Percentiles rank a stretch among this genome's conserved stretches.
phyloP scores from a whole-genome alignment of 2,888 invertebrate genomes.

The Camptogramma bilineatum region DNA sequence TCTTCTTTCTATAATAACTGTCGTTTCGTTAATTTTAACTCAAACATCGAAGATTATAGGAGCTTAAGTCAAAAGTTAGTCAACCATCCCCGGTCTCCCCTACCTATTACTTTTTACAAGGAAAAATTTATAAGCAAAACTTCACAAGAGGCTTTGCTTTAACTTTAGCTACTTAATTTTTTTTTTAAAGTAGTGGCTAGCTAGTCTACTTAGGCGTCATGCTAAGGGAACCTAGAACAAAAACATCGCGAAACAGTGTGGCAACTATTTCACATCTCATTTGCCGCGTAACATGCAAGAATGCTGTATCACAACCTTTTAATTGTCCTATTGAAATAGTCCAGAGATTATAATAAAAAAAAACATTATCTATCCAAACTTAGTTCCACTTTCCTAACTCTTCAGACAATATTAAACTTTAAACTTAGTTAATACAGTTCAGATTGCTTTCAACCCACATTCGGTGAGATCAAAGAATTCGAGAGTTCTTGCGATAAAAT shows the following conservation, averaged over 20 bases:
- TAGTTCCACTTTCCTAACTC: background rate
- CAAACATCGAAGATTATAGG: too few species aligned
- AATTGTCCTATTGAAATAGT: slow-evolving; percentile 57
- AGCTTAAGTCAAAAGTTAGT: too few species aligned
- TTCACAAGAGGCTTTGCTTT: too few species aligned
- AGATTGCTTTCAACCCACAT: background rate
- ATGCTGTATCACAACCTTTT: slow-evolving; percentile 59
- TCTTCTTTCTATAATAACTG: too few species aligned
- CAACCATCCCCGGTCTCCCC: too few species aligned
- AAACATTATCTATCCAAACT: background rate
- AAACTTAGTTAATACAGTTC: background rate
- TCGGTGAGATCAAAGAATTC: background rate
- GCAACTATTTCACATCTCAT: slow-evolving; percentile 52
- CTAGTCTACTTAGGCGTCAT: too few species aligned
- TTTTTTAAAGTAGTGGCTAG: too few species aligned
- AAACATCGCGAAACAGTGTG: background rate
- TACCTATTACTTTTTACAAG: too few species aligned
- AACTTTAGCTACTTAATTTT: too few species aligned
- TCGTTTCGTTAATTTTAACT: too few species aligned
- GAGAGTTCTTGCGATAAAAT: background rate
- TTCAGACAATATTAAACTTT: background rate
- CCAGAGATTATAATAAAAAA: slow-evolving; percentile 3
- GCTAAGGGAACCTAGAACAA: background rate
- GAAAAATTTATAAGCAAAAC: too few species aligned
- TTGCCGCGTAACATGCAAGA: slow-evolving; percentile 53